phyloP scores from a whole-genome alignment of 2,888 invertebrate species.

The Caradrina clavipalpis region DNA sequence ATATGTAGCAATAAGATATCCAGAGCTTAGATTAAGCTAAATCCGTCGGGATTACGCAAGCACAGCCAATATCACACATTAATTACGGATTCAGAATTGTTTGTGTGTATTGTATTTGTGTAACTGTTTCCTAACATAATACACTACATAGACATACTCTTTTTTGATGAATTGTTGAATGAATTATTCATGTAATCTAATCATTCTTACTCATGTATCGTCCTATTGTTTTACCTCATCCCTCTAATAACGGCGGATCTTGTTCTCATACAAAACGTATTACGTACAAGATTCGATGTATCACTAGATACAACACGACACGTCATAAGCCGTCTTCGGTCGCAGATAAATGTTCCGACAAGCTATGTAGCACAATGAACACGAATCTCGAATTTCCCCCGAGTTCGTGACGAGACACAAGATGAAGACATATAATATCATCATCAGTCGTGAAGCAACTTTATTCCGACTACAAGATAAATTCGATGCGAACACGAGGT shows the following conservation, averaged over 20 bases:
- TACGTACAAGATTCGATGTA: slow-evolving; percentile 50
- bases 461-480: slow-evolving; percentile 66
- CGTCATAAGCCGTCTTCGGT: slow-evolving; percentile 61
- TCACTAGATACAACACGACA: slow-evolving; percentile 55
- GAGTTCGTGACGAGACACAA: slow-evolving; percentile 70
- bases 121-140: slow-evolving; percentile 9
- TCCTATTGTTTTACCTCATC: slow-evolving; percentile 30
- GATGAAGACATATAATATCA: slow-evolving; percentile 69
- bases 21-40: slow-evolving; percentile 37
- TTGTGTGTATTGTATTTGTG: not conserved
- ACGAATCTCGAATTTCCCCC: slow-evolving; percentile 76
- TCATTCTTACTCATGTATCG: slow-evolving; percentile 25
- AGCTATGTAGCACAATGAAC: slow-evolving; percentile 63
- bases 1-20: slow-evolving; percentile 13
- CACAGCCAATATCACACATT: slow-evolving; percentile 45
- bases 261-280: slow-evolving; percentile 37
- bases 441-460: slow-evolving; percentile 67
- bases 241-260: slow-evolving; percentile 5
- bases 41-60: slow-evolving; percentile 39
- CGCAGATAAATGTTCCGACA: slow-evolving; percentile 72
- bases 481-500: slow-evolving; percentile 62
- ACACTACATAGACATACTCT: not conserved
- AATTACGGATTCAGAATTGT: slow-evolving; percentile 34
- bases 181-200: slow-evolving; percentile 49
- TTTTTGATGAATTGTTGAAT: slow-evolving; percentile 23